Conservation (phyloP, 2,888 invertebrate species). For the Tinea pellionella region DNA sequence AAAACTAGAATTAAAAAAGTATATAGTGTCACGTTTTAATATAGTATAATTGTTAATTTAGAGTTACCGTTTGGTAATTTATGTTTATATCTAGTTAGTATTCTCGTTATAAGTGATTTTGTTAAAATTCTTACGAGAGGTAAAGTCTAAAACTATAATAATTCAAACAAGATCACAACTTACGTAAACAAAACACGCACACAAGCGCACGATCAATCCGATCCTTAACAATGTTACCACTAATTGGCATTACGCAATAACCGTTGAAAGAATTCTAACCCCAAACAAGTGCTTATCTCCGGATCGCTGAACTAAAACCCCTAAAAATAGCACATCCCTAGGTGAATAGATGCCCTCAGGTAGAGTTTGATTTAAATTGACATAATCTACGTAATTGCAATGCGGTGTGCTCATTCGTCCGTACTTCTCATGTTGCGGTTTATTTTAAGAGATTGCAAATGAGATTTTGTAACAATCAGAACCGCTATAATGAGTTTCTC, state of each 20-base stretch:
- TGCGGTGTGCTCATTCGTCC: conserved; percentile 21
- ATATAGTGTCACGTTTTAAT: no score
- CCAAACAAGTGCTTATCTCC: conserved; percentile 59
- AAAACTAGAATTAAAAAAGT: no score
- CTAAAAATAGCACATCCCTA: conserved; percentile 10
- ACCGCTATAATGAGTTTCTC: no score
- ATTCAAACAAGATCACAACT: background rate
- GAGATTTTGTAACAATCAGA: background rate
- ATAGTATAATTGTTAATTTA: no score
- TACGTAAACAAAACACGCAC: background rate
- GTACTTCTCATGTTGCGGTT: conserved; percentile 14
- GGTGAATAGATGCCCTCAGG: conserved; percentile 39
- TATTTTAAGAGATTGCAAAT: conserved; percentile 7
- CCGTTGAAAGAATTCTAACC: conserved; percentile 48
- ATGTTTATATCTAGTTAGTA: no score
- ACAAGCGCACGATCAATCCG: background rate
- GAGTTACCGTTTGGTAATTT: no score
- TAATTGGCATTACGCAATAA: conserved; percentile 49
- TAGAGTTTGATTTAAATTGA: conserved; percentile 33
- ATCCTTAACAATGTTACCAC: conserved; percentile 52
- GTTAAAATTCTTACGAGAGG: no score
- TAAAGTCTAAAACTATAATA: no score
- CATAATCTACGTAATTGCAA: conserved; percentile 41
- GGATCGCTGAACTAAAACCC: conserved; percentile 44
- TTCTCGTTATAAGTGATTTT: no score